Evolutionary conservation across 2,888 invertebrate species (phyloP).

Genomic region (Chalcis sispes): DNA sequence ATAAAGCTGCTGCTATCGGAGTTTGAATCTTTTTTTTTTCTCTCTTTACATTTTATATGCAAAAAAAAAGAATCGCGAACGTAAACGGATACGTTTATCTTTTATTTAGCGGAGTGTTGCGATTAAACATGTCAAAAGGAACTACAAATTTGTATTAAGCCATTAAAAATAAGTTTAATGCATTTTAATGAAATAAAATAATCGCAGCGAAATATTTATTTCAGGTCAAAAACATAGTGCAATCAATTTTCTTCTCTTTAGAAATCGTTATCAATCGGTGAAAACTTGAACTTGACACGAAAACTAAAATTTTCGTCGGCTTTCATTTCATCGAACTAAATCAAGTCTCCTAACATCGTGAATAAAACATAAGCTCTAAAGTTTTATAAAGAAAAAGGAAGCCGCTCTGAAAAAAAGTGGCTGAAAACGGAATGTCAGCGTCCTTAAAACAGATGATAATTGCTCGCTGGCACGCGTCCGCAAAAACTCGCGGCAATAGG

Average conservation of each 20-base stretch:
- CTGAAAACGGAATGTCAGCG: slow-evolving; percentile 49
- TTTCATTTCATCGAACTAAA: slow-evolving; percentile 35
- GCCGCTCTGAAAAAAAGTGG: slow-evolving; percentile 26
- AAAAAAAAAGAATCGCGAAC: too few species aligned
- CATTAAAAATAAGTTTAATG: too few species aligned
- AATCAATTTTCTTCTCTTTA: not conserved
- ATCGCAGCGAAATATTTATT: too few species aligned
- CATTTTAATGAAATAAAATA: too few species aligned
- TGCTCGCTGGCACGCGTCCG: slow-evolving; percentile 11
- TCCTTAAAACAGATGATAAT: slow-evolving; percentile 55
- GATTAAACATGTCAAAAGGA: too few species aligned
- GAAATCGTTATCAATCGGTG: not conserved
- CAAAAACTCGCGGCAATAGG: slow-evolving; percentile 24
- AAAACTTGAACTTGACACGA: not conserved
- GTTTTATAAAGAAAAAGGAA: slow-evolving; percentile 4
- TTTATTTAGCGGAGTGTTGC: too few species aligned
- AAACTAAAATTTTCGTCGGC: slow-evolving; percentile 28
- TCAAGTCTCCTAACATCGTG: slow-evolving; percentile 3
- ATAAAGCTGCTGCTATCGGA: slow-evolving; percentile 10
- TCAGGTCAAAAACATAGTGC: too few species aligned
- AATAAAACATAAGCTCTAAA: slow-evolving; percentile 47
- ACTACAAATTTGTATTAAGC: too few species aligned
- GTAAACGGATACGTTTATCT: too few species aligned
- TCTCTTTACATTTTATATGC: too few species aligned
- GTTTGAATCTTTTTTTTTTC: not conserved